These are phyloP conservation scores for Drosophila saltans DNA, from an alignment of 1,140 invertebrate species.

Conservation along the genomic window DNA sequence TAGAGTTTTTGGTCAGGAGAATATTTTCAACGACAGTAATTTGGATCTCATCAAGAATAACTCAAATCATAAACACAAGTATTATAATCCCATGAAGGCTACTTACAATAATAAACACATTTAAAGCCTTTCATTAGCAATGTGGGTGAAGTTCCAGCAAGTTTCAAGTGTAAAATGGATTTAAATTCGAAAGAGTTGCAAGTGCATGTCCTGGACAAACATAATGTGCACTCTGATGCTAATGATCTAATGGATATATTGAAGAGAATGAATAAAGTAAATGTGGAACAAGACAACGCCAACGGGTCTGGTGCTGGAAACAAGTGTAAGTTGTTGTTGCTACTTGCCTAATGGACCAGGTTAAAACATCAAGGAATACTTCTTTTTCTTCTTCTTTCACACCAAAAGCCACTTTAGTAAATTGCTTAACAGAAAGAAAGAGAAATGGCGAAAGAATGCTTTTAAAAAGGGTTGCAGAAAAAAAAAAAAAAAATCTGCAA, in stretches of 20 bases:
- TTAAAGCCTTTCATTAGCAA: conserved; percentile 48
- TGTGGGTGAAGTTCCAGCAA: conserved; percentile 52
- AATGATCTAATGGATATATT: conserved; percentile 42
- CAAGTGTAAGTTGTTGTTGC: no score
- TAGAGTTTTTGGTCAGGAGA: conserved; percentile 30
- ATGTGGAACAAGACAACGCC: not conserved
- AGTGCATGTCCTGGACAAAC: conserved; percentile 42
- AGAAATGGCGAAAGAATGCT: not conserved
- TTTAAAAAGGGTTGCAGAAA: conserved; percentile 38
- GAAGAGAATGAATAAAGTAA: conserved; percentile 27
- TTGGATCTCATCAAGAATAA: no score
- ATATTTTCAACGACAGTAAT: no score
- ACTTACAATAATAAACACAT: conserved; percentile 29
- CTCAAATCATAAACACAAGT: conserved; percentile 34
- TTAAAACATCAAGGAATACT: conserved; percentile 3
- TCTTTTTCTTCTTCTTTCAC: not conserved
- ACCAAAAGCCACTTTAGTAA: conserved; percentile 44
- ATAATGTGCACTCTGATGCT: conserved; percentile 35
- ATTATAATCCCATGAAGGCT: conserved; percentile 61
- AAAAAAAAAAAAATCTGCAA: conserved; percentile 46
- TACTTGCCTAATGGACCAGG: conserved; percentile 21
- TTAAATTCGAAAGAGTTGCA: conserved; percentile 46
- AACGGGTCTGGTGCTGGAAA: not conserved
- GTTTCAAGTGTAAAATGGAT: conserved; percentile 49
- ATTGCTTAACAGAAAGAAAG: conserved; percentile 21